Evolutionary conservation across 2,888 invertebrate genomes (phyloP), one percentile per base, ranked within the genome.

Genomic region (Drosophila nigricruria): DNA sequence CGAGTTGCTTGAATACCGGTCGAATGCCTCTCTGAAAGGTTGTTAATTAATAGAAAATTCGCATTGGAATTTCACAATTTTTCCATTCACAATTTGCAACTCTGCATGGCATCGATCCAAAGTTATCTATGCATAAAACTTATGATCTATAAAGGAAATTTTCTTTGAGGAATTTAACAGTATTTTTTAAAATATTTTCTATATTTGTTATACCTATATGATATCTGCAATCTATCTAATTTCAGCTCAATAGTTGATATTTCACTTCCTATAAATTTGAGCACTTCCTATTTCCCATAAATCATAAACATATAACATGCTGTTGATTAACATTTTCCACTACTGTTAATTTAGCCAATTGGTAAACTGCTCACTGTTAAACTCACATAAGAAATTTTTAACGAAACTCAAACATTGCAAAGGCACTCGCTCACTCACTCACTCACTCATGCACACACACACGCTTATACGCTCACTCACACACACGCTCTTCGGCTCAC

Each of bases 31-130:
- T 65, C 50, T 69, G 64, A 76, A 74, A 81, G 72, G 72, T 79
- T 73, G 85, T 78, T 85, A 88, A 89, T 85, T 85, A 81, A 82
- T 75, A 70, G 82, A 70, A 32, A 76, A 77, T 76, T 76, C 76
- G 74, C 76, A 60, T 58, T 68, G 82, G 89, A 87, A 89, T 89
- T 89, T 89, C 68, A 71, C 86, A 69, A 76, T 72, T 73, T 76
- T 53, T 52, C 42, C 59, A 43, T 40, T 50, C 32, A 30, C 61
- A 32, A 53, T 54, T 45, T 32, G 54, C 42, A 50, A 58, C 56
- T 57, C 72, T 36, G 49, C 67, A 45, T 47, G 54, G 52, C 50
- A 60, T 38, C 43, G 53, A 71, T 50, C 49, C 6, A 50, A 65
- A 43, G 14, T 10, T 49, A 49, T 36, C n/a, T 27, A 62, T 25